Evolutionary conservation across 2,888 invertebrate species (phyloP).

Genomic region (Gymnoscelis rufifasciata): DNA sequence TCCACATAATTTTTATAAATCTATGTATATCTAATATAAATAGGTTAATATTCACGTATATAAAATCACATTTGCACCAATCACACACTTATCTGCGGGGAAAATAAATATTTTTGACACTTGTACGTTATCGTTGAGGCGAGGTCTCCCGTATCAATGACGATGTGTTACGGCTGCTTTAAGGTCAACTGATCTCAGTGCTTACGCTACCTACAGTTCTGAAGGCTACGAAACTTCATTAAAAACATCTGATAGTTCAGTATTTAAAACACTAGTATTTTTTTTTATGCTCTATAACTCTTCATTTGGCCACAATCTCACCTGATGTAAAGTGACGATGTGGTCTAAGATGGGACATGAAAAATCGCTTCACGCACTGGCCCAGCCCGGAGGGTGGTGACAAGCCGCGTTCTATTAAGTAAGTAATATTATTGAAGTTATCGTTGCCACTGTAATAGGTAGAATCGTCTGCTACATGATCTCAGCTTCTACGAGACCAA

Average conservation of each 20-base stretch:
- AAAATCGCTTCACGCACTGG: too few species aligned
- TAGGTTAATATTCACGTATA: conserved; percentile 58
- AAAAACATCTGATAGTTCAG: too few species aligned
- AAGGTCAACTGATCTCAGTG: conserved; percentile 23
- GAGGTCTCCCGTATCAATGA: conserved; percentile 34
- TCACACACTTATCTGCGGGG: conserved; percentile 52
- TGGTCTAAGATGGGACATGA: too few species aligned
- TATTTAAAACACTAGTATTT: too few species aligned
- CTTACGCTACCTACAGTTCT: not conserved
- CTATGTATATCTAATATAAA: conserved; percentile 42
- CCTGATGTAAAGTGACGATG: too few species aligned
- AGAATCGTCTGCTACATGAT: not conserved
- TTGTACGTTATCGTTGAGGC: conserved; percentile 28
- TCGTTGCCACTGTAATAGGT: too few species aligned
- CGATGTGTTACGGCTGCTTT: conserved; percentile 31
- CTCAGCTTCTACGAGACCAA: not conserved
- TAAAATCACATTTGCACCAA: conserved; percentile 69
- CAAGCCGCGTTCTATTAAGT: too few species aligned
- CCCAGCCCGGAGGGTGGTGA: too few species aligned
- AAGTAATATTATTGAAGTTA: too few species aligned
- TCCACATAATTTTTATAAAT: conserved; percentile 39
- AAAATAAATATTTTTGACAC: conserved; percentile 27
- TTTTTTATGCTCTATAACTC: too few species aligned
- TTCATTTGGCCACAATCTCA: too few species aligned
- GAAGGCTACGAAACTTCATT: not conserved